Evolutionary conservation across 2,888 invertebrate genomes (phyloP).

Genomic region (Orchesella flavescens): DNA sequence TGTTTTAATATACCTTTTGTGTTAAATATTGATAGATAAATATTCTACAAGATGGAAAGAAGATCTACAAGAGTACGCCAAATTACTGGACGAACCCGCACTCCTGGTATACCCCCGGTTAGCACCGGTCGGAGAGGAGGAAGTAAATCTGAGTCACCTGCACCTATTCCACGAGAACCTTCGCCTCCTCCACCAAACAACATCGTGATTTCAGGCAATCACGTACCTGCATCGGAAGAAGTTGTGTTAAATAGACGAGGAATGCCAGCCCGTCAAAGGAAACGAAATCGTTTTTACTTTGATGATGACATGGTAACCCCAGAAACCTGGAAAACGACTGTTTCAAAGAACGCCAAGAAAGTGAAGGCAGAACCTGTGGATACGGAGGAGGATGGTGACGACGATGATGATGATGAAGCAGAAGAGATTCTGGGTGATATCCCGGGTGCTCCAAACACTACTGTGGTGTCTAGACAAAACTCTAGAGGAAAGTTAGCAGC

Average conservation of each 20-base stretch:
- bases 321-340: constrained; percentile 75
- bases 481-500: constrained; percentile 3
- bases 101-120: constrained; percentile 3
- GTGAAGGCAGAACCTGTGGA: constrained; percentile 69
- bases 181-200: background rate
- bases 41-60: constrained; percentile 53
- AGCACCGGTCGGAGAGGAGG: constrained; percentile 45
- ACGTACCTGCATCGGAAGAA: constrained; percentile 78
- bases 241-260: constrained; percentile 88
- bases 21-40: background rate
- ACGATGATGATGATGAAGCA: background rate
- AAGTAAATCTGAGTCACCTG: constrained; percentile 14
- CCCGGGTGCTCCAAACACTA: background rate
- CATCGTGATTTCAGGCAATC: constrained; percentile 30
- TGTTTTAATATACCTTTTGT: background rate
- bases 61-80: constrained; percentile 56
- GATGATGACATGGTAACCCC: constrained; percentile 89
- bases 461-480: background rate
- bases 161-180: background rate
- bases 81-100: constrained; percentile 21
- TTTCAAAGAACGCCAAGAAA: constrained; percentile 67
- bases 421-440: constrained; percentile 44
- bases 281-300: constrained; percentile 90
- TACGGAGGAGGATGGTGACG: background rate
- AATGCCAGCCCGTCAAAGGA: constrained; percentile 90